Conservation (phyloP, 1,140 invertebrate species). For the Ceratina calcarata region DNA sequence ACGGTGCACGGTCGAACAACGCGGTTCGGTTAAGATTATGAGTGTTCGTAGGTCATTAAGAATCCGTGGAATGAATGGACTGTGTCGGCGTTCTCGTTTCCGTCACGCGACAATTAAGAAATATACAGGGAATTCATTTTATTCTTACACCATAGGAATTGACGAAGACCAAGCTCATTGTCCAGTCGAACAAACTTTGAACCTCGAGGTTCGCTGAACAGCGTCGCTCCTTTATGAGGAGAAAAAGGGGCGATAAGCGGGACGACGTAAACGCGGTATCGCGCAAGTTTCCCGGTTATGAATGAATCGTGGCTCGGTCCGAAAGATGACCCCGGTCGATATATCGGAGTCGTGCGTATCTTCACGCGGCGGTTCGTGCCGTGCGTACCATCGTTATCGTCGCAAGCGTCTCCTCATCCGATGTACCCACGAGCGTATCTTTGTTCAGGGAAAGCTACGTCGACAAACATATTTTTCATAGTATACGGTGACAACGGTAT, state of each 20-base stretch:
- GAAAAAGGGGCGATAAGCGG: slow-evolving; percentile 15
- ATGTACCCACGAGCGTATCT: not conserved
- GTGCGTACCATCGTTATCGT: slow-evolving; percentile 38
- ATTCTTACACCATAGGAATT: no score
- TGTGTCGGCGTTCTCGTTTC: slow-evolving; percentile 44
- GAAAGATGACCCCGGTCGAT: slow-evolving; percentile 47
- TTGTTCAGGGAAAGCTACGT: not conserved
- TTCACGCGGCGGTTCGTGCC: slow-evolving; percentile 31
- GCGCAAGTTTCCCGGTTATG: slow-evolving; percentile 47
- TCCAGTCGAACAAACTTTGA: not conserved
- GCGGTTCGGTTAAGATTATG: slow-evolving; percentile 33
- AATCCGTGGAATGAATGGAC: slow-evolving; percentile 64
- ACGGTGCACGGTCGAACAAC: slow-evolving; percentile 68
- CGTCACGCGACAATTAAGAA: slow-evolving; percentile 60
- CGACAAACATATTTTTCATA: not conserved
- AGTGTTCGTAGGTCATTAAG: slow-evolving; percentile 56
- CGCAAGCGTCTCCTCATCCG: not conserved
- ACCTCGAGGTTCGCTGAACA: not conserved
- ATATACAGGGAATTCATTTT: slow-evolving; percentile 9
- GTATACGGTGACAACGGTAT: not conserved
- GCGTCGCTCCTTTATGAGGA: not conserved
- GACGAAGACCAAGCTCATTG: not conserved
- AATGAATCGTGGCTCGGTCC: slow-evolving; percentile 42
- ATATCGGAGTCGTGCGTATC: slow-evolving; percentile 37
- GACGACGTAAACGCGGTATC: slow-evolving; percentile 20